Percentiles rank a stretch among this genome's conserved stretches.
Conservation (phyloP, 2,113 vertebrate genomes). For the Crypturellus undulatus region DNA sequence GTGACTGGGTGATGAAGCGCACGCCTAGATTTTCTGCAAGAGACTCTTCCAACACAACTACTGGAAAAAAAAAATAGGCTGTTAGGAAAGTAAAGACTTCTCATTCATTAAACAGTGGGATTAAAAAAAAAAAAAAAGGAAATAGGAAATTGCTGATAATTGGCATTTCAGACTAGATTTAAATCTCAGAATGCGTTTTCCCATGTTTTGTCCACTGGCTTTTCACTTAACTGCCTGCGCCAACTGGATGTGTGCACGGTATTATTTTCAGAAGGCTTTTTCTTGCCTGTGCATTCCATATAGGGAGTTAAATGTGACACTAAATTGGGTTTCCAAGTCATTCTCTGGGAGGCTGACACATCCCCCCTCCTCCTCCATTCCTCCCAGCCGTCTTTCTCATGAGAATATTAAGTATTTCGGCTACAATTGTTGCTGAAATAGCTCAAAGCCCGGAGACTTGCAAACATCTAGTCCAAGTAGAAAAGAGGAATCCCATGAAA, state of each 20-base stretch:
- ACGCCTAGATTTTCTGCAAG: background rate
- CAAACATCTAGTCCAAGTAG: constrained; percentile 53
- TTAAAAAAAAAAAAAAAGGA: background rate
- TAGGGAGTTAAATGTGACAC: constrained; percentile 54
- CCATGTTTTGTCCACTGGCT: background rate
- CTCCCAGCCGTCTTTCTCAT: constrained; percentile 37
- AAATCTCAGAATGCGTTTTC: background rate
- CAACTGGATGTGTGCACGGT: constrained; percentile 20
- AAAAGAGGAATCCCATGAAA: constrained; percentile 68
- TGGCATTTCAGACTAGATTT: background rate
- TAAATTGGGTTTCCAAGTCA: constrained; percentile 63
- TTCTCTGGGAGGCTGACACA: constrained; percentile 59
- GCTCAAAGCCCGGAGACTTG: constrained; percentile 71
- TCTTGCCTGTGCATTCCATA: background rate
- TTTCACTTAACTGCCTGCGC: constrained; percentile 34
- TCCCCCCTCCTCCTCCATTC: background rate
- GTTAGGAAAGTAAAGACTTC: background rate
- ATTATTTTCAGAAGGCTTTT: constrained; percentile 38
- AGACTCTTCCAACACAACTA: background rate
- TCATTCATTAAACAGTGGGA: background rate
- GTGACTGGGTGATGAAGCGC: constrained; percentile 21
- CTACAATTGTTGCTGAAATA: constrained; percentile 72
- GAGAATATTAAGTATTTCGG: constrained; percentile 74
- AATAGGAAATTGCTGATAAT: background rate
- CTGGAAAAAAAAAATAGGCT: background rate